Percentiles rank a stretch among this genome's conserved stretches.
These are phyloP conservation scores for Oncopeltus fasciatus DNA, from an alignment of 1,140 invertebrate species.

Conservation along the genomic window DNA sequence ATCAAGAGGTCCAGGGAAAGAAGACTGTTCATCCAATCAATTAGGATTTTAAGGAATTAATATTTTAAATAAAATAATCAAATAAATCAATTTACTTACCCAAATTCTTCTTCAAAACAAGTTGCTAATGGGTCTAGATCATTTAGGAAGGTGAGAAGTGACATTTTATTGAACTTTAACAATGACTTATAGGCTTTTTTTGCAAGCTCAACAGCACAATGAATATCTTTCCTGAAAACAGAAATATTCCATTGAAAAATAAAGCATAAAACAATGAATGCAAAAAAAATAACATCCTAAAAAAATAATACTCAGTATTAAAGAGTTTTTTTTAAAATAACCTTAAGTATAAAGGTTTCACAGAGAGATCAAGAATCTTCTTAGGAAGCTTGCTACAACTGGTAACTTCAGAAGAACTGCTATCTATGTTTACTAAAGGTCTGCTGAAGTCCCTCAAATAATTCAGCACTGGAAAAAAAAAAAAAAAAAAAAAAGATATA, in stretches of 20 bases:
- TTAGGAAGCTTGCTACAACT: neutral
- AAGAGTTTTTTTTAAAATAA: neutral
- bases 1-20: no score
- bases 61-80: neutral
- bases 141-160: neutral
- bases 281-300: neutral
- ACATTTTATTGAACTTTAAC: neutral
- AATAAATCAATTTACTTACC: neutral
- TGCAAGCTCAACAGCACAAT: neutral
- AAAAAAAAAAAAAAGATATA: neutral
- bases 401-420: neutral
- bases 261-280: neutral
- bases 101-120: constrained; percentile 1
- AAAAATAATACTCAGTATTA: neutral
- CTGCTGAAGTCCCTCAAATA: neutral
- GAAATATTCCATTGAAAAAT: neutral
- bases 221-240: neutral
- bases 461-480: neutral
- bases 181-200: neutral
- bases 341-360: neutral
- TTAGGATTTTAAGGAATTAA: no score
- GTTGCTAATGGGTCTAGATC: neutral
- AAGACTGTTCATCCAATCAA: no score
- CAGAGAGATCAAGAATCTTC: neutral
- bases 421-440: neutral